A percentile compares a stretch with the other conserved stretches of the same genome.
Conservation (phyloP, 2,113 vertebrate genomes). For the Tupaia tana region DNA sequence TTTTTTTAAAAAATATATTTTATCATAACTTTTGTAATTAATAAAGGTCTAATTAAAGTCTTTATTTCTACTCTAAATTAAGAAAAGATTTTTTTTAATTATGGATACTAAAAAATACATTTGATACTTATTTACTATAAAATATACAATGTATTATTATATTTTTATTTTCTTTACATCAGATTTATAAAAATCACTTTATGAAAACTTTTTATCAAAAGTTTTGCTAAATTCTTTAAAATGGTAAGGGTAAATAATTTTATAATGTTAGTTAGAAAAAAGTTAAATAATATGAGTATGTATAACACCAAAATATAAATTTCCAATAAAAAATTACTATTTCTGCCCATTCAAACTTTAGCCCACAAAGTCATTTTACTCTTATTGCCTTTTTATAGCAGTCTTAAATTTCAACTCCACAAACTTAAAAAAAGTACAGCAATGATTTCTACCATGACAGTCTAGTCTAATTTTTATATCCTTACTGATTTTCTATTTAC, state of each 20-base stretch:
- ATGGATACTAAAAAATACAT: background rate
- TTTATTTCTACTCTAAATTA: background rate
- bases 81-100: background rate
- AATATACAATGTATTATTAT: background rate
- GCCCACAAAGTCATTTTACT: background rate
- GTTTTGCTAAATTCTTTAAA: background rate
- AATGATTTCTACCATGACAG: background rate
- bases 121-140: background rate
- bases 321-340: background rate
- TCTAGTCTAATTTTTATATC: constrained; percentile 23
- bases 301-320: background rate
- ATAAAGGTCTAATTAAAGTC: background rate
- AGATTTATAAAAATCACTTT: background rate
- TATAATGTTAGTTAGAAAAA: background rate
- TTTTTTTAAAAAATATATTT: background rate
- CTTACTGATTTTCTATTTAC: background rate
- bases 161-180: background rate
- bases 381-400: background rate
- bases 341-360: background rate
- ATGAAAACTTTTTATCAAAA: background rate
- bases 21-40: background rate
- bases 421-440: background rate
- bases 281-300: background rate
- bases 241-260: background rate
- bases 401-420: constrained; percentile 31